Conservation (phyloP, 2,797 vertebrate genomes). For the Nyctibius grandis region DNA sequence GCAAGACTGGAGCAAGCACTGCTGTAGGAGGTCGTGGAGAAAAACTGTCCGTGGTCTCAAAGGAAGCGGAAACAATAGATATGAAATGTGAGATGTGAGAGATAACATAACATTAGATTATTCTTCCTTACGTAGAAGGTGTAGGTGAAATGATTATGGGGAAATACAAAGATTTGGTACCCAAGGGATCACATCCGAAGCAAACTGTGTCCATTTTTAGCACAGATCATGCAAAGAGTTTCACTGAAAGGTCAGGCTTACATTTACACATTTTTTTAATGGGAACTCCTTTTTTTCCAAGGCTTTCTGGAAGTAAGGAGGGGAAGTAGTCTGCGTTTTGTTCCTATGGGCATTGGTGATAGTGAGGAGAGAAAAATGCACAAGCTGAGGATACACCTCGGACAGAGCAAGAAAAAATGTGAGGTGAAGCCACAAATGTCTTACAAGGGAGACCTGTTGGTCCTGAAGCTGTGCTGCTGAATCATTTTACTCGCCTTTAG, state of each 20-base stretch:
- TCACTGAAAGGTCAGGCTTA: background rate
- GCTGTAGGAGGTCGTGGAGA: background rate
- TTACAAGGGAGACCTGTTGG: background rate
- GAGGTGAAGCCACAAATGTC: background rate
- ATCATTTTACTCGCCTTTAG: no score
- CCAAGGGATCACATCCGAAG: background rate
- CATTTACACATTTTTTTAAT: fast-evolving
- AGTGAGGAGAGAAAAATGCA: background rate
- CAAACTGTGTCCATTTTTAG: background rate
- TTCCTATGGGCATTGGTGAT: background rate
- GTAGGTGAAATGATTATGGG: background rate
- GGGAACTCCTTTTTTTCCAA: background rate
- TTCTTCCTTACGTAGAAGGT: background rate
- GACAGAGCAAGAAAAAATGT: background rate
- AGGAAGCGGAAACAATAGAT: background rate
- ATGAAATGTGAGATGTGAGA: fast-evolving
- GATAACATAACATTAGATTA: background rate
- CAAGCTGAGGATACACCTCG: background rate
- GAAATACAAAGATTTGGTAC: background rate
- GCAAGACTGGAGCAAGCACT: background rate
- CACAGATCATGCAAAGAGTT: background rate
- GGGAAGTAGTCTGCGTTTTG: background rate
- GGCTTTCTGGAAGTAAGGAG: background rate
- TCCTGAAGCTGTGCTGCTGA: background rate
- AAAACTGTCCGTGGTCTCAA: background rate